phyloP scores from a whole-genome alignment of 2,797 vertebrate genomes.

The Epinephelus coioides region DNA sequence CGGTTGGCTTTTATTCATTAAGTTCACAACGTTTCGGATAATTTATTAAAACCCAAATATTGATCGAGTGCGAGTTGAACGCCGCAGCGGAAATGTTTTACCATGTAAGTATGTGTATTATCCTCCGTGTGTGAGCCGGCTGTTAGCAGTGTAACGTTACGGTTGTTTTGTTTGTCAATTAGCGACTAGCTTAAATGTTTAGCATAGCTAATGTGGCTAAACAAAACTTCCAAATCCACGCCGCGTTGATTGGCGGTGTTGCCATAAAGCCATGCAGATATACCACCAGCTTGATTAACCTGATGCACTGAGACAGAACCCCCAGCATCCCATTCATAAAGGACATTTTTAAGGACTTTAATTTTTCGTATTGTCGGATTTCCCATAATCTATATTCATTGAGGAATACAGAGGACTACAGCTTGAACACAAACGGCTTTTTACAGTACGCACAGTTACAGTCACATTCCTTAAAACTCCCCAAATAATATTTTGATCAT shows the following conservation, averaged over 20 bases:
- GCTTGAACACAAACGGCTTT: too few relatives aligned
- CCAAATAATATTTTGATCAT: too few relatives aligned
- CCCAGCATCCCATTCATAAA: not conserved
- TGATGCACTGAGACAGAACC: too few relatives aligned
- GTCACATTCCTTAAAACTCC: too few relatives aligned
- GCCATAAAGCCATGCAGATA: not conserved
- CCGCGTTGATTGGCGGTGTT: not conserved
- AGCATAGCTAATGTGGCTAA: conserved; percentile 11
- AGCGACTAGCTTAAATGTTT: conserved; percentile 9
- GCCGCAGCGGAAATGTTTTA: conserved; percentile 80
- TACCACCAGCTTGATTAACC: not conserved
- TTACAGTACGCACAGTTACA: too few relatives aligned
- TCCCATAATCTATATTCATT: too few relatives aligned
- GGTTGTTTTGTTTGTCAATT: not conserved
- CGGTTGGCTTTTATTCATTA: not conserved
- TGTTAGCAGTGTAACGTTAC: rapidly evolving
- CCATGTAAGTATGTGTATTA: conserved; percentile 71
- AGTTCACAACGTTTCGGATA: not conserved
- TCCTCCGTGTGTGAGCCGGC: rapidly evolving
- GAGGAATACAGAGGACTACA: too few relatives aligned
- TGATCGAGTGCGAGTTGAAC: not conserved
- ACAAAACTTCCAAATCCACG: not conserved
- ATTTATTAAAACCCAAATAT: not conserved
- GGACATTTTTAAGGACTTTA: too few relatives aligned
- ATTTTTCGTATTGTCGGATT: too few relatives aligned